Evolutionary conservation across 2,113 vertebrate genomes (phyloP), one percentile per base, ranked within the genome.

Genomic region (Fregetta grallaria): DNA sequence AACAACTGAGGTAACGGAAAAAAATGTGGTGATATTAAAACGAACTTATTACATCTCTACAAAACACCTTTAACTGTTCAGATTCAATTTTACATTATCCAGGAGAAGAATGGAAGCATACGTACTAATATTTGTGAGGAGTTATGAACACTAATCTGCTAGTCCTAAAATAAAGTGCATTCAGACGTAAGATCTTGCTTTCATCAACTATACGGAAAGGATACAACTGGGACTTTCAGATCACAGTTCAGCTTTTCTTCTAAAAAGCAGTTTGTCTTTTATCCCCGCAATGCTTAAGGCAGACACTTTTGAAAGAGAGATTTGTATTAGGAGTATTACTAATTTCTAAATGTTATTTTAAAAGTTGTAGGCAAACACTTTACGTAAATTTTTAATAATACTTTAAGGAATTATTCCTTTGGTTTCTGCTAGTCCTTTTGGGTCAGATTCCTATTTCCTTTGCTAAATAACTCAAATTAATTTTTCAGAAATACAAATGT

Each of bases 321-420:
- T 77, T 73, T 77, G 2, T 71, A 36, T 71, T 66, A 72, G n/a
- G 22, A 70, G 22, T 78, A 49, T 79, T 27, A 38, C 10, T 71
- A 14, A 47, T 73, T 76, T 56, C 8, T 82, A 70, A 32, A 92
- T 95, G 13, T 94, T 97, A 86, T 96, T 96, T 96, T 92, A 67
- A 80, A 81, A 94, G 73, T 80, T 93, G 65, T 74, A 78, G 49
- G 52, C 58, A 95, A 96, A 92, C 10, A 3, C 1, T 62, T 56
- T 20, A 88, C 45, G 21, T 45, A 65, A 86, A 6, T 49, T 59
- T 95, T 88, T 12, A 92, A 83, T 70, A 96, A 66, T 56, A 84
- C 30, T 50, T 95, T 76, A 86, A 96, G 21, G 56, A 86, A 91
- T 50, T 67, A 2, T 76, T 96, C n/a, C 22, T 96, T 97, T 97